Base-by-base conservation (phyloP, 2,888 invertebrate genomes). In the Lacanobia wlatinum region DNA sequence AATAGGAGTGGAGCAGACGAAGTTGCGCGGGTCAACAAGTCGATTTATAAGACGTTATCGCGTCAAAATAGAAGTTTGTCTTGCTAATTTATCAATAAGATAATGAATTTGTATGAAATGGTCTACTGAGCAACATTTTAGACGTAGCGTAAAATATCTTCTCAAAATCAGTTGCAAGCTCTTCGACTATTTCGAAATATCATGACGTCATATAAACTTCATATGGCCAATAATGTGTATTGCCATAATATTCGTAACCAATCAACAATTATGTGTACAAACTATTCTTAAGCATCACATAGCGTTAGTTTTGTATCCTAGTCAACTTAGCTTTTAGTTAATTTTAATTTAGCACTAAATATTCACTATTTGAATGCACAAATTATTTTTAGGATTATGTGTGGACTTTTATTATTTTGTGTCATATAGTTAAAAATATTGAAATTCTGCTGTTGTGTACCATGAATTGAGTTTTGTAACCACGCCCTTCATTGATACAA, bases 291-390 rank as follows among this genome's bases (percentile, higher is more conserved):
- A 85, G 82, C 70, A 70, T 84, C 73, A 82, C 80, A 82, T 88
- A 83, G 84, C 23, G 48, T 86, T 87, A 90, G 77, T 84, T 86
- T 84, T 82, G 82, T 85, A 78, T 87, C 77, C 89, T 90, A 90
- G 90, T 90, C 90, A 90, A 85, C 67, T 46, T 83, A 84, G 87
- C 72, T 82, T 88, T 88, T 87, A 86, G 76, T 86, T 85, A 73
- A 82, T 80, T 83, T 81, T 86, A 72, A 70, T 79, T 85, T 86
- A 81, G 66, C 64, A 75, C 69, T 82, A 82, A 43, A 60, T 73
- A 73, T 69, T 76, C 67, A 72, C 73, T 68, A 74, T 64, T 76
- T 73, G 50, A 77, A 73, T 74, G 81, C 84, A 86, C 85, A 83
- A 84, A 76, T 82, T 84, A 84, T 73, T 58, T 78, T 82, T 82